Evolutionary conservation across 2,113 vertebrate species (phyloP).

Genomic region (Actenoides lindsayi): DNA sequence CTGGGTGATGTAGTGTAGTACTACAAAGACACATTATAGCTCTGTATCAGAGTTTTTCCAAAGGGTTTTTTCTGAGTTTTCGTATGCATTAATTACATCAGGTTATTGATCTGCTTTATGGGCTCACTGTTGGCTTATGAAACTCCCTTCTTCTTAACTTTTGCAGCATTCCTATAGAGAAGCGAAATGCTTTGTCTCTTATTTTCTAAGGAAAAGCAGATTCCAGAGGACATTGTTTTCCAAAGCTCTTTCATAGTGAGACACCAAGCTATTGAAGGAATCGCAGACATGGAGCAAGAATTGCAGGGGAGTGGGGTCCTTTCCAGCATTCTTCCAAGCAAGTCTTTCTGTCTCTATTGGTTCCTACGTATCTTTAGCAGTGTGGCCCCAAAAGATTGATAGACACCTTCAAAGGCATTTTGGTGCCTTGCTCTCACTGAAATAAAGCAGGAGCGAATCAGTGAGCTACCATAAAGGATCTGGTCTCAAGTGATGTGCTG

Average conservation of each 20-base stretch:
- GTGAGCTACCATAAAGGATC: conserved; percentile 24
- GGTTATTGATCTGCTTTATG: neutral
- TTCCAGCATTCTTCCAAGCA: neutral
- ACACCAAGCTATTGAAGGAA: neutral
- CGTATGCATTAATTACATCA: neutral
- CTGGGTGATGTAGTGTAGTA: neutral
- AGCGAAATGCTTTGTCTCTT: neutral
- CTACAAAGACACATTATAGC: neutral
- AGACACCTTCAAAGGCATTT: conserved; percentile 15
- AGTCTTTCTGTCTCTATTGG: neutral
- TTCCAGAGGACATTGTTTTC: neutral
- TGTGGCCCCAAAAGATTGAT: neutral
- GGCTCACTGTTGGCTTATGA: neutral
- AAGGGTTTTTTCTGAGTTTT: neutral
- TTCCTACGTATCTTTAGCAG: neutral
- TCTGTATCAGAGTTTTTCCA: neutral
- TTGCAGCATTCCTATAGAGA: neutral
- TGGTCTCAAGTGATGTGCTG: conserved; percentile 14
- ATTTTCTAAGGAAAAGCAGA: neutral
- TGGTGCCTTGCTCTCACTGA: neutral
- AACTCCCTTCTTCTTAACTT: neutral
- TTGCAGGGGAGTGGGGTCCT: neutral
- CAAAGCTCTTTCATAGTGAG: neutral
- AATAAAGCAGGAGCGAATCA: conserved; percentile 37
- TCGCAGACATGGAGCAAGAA: neutral